A percentile compares a stretch with the other conserved stretches of the same genome.
Conservation (phyloP, 53 echinoderm and acorn worm genomes). For the Astropecten irregularis region DNA sequence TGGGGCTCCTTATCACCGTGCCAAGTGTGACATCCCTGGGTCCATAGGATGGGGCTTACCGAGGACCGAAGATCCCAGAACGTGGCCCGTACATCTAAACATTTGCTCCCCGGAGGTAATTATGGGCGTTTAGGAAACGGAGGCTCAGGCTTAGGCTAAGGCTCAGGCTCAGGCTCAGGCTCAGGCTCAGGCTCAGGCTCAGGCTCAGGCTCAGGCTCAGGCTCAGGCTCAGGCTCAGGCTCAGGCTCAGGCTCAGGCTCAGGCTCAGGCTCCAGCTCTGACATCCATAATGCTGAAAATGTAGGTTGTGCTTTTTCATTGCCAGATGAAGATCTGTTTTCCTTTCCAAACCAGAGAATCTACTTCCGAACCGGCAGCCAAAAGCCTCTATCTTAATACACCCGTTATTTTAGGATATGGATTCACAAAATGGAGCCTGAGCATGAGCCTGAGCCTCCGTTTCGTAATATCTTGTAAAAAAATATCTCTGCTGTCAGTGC, state of each 20-base stretch:
- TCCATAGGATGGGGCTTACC: conserved; percentile 84
- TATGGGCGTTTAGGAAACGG: too few species aligned
- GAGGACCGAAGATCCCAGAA: conserved; percentile 67
- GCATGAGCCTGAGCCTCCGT: too few species aligned
- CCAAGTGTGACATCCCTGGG: conserved; percentile 68
- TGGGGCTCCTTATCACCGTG: conserved; percentile 60
- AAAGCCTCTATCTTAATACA: too few species aligned
- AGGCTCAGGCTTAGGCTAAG: too few species aligned
- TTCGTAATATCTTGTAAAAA: background rate
- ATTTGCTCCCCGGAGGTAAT: conserved; percentile 69
- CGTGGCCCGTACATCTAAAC: conserved; percentile 82
- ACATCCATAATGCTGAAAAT: too few species aligned
- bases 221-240: background rate
- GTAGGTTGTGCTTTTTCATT: too few species aligned
- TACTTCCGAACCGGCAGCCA: too few species aligned
- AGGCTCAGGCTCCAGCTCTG: too few species aligned
- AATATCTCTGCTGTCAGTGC: background rate
- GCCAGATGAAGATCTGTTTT: background rate
- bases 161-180: background rate
- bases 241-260: background rate
- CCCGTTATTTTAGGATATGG: too few species aligned
- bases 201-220: background rate
- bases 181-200: background rate
- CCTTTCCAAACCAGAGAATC: too few species aligned
- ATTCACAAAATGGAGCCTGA: too few species aligned